Evolutionary conservation across 2,888 invertebrate species (phyloP).

Genomic region (Mimachlamys varia): DNA sequence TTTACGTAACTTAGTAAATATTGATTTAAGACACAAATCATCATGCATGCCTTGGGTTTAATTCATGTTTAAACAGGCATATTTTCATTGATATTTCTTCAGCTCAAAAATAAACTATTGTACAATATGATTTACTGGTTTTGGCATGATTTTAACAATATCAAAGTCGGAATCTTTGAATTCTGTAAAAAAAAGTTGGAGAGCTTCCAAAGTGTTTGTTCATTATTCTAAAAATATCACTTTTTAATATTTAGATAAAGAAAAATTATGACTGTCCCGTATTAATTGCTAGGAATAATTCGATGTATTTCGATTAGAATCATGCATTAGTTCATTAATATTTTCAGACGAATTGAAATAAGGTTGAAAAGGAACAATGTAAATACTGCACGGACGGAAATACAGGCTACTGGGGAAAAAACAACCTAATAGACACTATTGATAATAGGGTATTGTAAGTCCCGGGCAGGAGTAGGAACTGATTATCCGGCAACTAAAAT

Average conservation of each 20-base stretch:
- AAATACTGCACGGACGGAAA: too few species aligned
- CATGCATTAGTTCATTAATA: too few species aligned
- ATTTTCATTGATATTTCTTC: background rate
- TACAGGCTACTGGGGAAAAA: background rate
- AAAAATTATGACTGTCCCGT: too few species aligned
- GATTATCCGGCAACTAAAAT: slow-evolving; percentile 33
- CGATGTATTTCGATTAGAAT: too few species aligned
- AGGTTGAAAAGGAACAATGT: background rate
- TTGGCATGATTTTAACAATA: too few species aligned
- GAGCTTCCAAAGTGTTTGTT: too few species aligned
- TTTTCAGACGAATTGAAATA: background rate
- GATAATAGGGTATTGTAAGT: background rate
- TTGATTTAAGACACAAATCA: slow-evolving; percentile 10
- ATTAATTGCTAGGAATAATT: too few species aligned
- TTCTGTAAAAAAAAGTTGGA: background rate
- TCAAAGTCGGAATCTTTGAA: background rate
- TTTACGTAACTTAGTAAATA: slow-evolving; percentile 10
- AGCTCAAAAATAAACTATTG: background rate
- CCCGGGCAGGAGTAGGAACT: background rate
- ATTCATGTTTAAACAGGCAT: slow-evolving; percentile 5
- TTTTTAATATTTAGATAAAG: too few species aligned
- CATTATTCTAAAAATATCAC: too few species aligned
- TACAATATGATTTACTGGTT: background rate
- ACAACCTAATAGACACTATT: background rate
- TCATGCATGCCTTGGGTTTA: background rate